Evolutionary conservation across 1,140 invertebrate species (phyloP).

Genomic region (Magallana ariakensis): DNA sequence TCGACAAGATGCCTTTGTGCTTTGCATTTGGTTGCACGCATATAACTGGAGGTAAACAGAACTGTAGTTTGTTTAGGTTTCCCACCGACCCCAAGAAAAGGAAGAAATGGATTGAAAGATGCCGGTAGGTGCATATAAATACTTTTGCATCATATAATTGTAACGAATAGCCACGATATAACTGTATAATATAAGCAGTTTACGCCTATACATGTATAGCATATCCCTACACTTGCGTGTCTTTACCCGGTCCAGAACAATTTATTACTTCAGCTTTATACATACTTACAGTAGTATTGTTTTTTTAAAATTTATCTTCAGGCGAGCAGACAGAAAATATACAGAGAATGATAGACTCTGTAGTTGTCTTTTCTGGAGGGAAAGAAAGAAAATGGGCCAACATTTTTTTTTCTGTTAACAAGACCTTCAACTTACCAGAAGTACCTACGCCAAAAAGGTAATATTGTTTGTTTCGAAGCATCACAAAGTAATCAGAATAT

Average conservation of each 20-base stretch:
- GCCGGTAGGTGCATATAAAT: not conserved
- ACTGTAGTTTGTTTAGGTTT: not conserved
- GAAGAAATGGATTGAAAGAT: constrained; percentile 5
- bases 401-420: constrained; percentile 15
- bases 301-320: not conserved
- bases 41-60: not conserved
- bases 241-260: not conserved
- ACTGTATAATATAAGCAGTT: not conserved
- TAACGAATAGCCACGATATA: not conserved
- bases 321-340: constrained; percentile 10
- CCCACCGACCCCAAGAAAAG: constrained; percentile 8
- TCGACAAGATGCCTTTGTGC: not conserved
- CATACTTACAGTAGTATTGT: not conserved
- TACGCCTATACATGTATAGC: not conserved
- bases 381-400: constrained; percentile 41
- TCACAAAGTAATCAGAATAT: not conserved
- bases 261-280: not conserved
- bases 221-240: not conserved
- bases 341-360: constrained; percentile 24
- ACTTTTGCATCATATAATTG: not conserved
- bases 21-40: not conserved
- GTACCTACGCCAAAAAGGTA: not conserved
- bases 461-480: not conserved
- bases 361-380: constrained; percentile 29
- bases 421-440: not conserved